phyloP scores from a whole-genome alignment of 2,888 invertebrate species.

The Polyommatus iphigenia region DNA sequence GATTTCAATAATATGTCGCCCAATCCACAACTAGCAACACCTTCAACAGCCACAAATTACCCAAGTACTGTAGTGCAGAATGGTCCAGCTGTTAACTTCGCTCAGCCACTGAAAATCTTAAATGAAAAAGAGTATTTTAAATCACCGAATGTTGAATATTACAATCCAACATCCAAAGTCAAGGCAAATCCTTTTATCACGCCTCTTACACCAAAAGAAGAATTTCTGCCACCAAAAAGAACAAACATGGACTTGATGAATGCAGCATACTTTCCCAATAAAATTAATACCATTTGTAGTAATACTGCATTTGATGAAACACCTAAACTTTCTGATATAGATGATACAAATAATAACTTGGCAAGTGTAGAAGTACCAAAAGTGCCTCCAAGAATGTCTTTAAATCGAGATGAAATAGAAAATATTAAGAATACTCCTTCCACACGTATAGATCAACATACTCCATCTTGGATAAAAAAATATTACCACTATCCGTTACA shows the following conservation, averaged over 20 bases:
- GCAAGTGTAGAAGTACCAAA: constrained; percentile 1
- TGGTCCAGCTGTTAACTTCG: not conserved
- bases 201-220: not conserved
- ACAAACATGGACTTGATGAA: not conserved
- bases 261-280: not conserved
- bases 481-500: not conserved
- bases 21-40: not conserved
- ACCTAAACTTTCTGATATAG: not conserved
- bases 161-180: not conserved
- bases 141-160: not conserved
- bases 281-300: not conserved
- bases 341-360: not conserved
- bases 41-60: too few species aligned
- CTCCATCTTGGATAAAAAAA: not conserved
- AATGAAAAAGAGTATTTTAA: not conserved
- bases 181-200: not conserved
- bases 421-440: not conserved
- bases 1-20: not conserved
- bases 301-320: not conserved
- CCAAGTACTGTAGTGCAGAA: not conserved
- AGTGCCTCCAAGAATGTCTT: not conserved
- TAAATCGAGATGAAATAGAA: not conserved
- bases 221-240: not conserved
- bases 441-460: not conserved
- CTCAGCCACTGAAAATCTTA: not conserved